These are phyloP conservation scores for Astropecten irregularis DNA, from an alignment of 53 echinoderm and acorn worm species.

Conservation along the genomic window DNA sequence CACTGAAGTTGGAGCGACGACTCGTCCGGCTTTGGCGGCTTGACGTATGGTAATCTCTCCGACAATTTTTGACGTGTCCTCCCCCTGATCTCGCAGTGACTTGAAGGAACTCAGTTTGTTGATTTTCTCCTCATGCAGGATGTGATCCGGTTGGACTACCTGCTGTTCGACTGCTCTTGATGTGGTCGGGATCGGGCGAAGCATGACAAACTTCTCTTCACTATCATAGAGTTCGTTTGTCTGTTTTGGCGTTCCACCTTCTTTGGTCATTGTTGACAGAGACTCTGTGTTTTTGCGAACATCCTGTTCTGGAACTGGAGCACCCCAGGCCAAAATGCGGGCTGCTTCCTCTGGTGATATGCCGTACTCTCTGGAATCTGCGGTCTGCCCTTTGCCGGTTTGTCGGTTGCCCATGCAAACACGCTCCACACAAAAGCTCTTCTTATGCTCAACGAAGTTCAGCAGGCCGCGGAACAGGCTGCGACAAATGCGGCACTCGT, in stretches of 20 bases:
- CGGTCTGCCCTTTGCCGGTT: conserved; percentile 19
- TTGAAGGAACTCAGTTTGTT: conserved; percentile 77
- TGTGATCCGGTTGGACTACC: conserved; percentile 79
- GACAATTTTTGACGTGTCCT: conserved; percentile 86
- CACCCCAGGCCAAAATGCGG: conserved; percentile 30
- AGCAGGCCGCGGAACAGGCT: conserved; percentile 85
- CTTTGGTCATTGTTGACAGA: not conserved
- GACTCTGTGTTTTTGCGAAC: conserved; percentile 8
- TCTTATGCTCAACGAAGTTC: conserved; percentile 95
- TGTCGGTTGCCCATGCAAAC: conserved; percentile 40
- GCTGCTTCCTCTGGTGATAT: conserved; percentile 34
- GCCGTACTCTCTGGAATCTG: conserved; percentile 31
- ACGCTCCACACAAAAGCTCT: conserved; percentile 74
- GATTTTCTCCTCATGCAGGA: conserved; percentile 74
- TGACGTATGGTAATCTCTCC: conserved; percentile 92
- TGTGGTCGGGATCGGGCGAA: conserved; percentile 78
- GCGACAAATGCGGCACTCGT: conserved; percentile 87
- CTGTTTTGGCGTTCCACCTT: not conserved
- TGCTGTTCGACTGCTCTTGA: conserved; percentile 92
- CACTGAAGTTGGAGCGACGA: conserved; percentile 1
- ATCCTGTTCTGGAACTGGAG: conserved; percentile 13
- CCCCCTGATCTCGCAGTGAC: conserved; percentile 56
- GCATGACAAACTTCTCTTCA: conserved; percentile 59
- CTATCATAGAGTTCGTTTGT: not conserved
- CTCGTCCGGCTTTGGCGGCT: conserved; percentile 64